Evolutionary conservation across 2,113 vertebrate species (phyloP).

Genomic region (Lutjanus erythropterus): DNA sequence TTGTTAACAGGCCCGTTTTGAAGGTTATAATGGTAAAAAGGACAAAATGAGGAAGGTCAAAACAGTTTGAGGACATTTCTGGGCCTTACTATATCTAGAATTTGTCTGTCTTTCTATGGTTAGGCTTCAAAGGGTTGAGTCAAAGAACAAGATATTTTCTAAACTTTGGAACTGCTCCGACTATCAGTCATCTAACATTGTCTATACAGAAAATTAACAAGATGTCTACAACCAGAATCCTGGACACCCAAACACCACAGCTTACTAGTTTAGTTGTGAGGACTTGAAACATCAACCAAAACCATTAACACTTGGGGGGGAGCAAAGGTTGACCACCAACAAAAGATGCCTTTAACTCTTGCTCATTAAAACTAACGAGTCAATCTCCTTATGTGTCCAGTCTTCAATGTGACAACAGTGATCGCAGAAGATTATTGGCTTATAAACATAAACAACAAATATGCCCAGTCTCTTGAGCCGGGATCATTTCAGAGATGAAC

Average conservation of each 20-base stretch:
- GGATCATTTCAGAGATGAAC: conserved; percentile 17
- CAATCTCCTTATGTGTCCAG: background rate
- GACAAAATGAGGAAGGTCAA: no score
- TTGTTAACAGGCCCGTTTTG: no score
- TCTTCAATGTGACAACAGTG: background rate
- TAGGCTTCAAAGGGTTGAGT: no score
- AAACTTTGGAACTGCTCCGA: background rate
- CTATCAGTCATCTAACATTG: background rate
- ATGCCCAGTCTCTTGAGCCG: background rate
- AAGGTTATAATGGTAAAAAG: no score
- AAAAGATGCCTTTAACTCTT: background rate
- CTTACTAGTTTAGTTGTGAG: no score
- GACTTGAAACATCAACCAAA: background rate
- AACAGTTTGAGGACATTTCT: no score
- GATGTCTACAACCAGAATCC: background rate
- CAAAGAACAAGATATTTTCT: background rate
- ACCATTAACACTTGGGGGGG: background rate
- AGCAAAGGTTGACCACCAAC: background rate
- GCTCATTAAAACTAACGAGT: background rate
- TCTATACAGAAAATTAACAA: background rate
- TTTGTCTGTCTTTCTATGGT: no score
- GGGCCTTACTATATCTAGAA: no score
- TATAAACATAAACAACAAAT: conserved; percentile 8
- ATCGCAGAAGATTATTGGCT: background rate
- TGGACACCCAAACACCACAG: no score